Conservation (phyloP, 2,888 invertebrate genomes). For the Cheilosia variabilis region DNA sequence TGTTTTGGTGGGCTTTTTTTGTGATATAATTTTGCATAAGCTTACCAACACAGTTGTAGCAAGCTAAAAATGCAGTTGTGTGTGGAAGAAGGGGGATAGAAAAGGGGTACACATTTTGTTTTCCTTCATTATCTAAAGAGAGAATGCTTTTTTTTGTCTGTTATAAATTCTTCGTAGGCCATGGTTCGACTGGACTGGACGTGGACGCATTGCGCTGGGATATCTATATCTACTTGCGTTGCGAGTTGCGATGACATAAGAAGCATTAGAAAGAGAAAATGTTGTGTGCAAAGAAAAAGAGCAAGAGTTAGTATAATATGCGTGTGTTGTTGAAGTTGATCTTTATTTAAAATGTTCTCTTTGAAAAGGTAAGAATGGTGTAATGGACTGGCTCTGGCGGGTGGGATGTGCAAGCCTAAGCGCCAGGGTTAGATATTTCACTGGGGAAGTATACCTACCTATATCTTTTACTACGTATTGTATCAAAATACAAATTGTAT, state of each 20-base stretch:
- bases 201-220: conserved; percentile 58
- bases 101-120: conserved; percentile 36
- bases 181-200: conserved; percentile 33
- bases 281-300: background rate
- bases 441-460: too few species aligned
- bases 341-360: conserved; percentile 48
- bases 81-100: conserved; percentile 25
- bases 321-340: conserved; percentile 32
- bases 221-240: conserved; percentile 12
- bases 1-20: conserved; percentile 22
- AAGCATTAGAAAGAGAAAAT: conserved; percentile 47
- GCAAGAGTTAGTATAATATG: conserved; percentile 2
- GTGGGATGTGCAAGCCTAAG: too few species aligned
- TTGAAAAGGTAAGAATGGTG: background rate
- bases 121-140: background rate
- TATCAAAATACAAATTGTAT: too few species aligned
- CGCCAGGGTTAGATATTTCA: too few species aligned
- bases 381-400: too few species aligned
- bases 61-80: conserved; percentile 39
- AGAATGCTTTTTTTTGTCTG: conserved; percentile 1
- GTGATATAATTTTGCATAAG: conserved; percentile 33
- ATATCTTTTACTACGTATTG: too few species aligned
- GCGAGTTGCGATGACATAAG: conserved; percentile 59
- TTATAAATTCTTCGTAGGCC: conserved; percentile 52
- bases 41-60: conserved; percentile 20